Percentiles rank a stretch among this genome's conserved stretches.
These are phyloP conservation scores for Genyomyrus donnyi DNA, from an alignment of 2,113 vertebrate genomes.

Conservation along the genomic window DNA sequence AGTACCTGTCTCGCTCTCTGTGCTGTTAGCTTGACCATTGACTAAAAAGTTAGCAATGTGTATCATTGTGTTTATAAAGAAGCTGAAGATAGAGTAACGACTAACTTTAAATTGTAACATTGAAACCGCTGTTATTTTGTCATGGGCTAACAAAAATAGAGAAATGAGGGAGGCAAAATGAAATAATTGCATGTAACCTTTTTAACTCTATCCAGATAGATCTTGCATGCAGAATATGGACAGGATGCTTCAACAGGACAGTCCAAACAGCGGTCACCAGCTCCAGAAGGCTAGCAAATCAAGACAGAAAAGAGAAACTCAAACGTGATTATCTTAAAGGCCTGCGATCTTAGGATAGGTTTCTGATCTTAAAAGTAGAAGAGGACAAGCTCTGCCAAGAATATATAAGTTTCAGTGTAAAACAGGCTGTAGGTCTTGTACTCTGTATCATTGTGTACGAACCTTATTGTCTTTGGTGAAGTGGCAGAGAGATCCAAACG, in stretches of 20 bases:
- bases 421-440: neutral
- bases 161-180: neutral
- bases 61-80: neutral
- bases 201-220: slow-evolving; percentile 65
- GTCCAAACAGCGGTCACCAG: slow-evolving; percentile 61
- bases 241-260: slow-evolving; percentile 63
- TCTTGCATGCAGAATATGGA: slow-evolving; percentile 68
- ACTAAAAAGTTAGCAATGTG: neutral
- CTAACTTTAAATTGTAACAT: neutral
- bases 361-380: neutral
- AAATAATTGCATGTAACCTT: slow-evolving; percentile 36
- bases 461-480: slow-evolving; percentile 68
- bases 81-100: neutral
- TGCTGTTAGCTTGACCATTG: neutral
- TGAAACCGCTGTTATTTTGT: neutral
- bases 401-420: neutral
- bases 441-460: slow-evolving; percentile 6
- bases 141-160: neutral
- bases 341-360: neutral
- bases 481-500: slow-evolving; percentile 71
- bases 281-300: slow-evolving; percentile 56
- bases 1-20: neutral
- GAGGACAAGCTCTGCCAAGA: neutral
- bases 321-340: neutral
- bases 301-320: neutral